Evolutionary conservation across 2,888 invertebrate species (phyloP).

Genomic region (Phalera bucephala): DNA sequence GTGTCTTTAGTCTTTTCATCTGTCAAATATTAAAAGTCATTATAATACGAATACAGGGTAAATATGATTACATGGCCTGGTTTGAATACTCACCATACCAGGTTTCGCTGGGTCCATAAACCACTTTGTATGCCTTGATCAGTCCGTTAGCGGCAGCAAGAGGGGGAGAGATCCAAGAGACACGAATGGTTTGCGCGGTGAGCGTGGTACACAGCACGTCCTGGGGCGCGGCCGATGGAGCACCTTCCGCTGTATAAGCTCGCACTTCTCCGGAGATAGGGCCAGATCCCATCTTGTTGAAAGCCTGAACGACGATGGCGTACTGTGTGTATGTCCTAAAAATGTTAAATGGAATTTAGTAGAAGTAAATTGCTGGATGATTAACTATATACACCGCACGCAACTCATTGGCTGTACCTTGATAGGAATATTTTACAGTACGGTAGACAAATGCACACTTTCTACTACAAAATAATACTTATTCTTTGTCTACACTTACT

Average conservation of each 20-base stretch:
- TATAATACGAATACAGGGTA: slow-evolving; percentile 18
- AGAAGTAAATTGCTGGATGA: too few species aligned
- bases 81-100: slow-evolving; percentile 91
- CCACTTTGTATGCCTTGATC: slow-evolving; percentile 97
- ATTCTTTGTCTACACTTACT: slow-evolving; percentile 83
- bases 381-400: too few species aligned
- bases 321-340: slow-evolving; percentile 95
- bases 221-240: slow-evolving; percentile 95
- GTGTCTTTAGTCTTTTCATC: slow-evolving; percentile 95
- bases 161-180: slow-evolving; percentile 97
- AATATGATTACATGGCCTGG: too few species aligned
- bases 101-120: slow-evolving; percentile 94
- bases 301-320: slow-evolving; percentile 97
- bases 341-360: too few species aligned
- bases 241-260: slow-evolving; percentile 97
- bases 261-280: slow-evolving; percentile 94
- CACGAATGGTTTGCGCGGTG: slow-evolving; percentile 96
- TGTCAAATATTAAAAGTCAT: too few species aligned
- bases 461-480: too few species aligned
- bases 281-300: slow-evolving; percentile 96
- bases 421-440: too few species aligned
- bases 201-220: slow-evolving; percentile 96
- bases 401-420: too few species aligned
- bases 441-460: too few species aligned
- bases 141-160: slow-evolving; percentile 96